A percentile compares a stretch with the other conserved stretches of the same genome.
These are phyloP conservation scores for Ormyrus pomaceus DNA, from an alignment of 2,888 invertebrate species.

Conservation along the genomic window DNA sequence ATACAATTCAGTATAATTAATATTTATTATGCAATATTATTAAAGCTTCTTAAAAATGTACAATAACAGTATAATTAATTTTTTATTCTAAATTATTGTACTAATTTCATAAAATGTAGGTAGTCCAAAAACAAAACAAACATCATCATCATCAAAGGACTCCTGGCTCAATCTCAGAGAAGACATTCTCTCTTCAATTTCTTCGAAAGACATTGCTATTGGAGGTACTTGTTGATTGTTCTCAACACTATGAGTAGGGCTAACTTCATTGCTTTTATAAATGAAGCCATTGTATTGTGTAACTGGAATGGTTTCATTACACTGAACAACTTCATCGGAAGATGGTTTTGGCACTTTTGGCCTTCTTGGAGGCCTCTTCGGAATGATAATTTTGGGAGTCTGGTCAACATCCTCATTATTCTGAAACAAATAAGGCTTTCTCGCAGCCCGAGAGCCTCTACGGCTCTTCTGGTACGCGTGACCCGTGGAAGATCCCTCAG, in stretches of 20 bases:
- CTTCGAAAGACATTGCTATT: neutral
- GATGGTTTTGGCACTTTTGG: conserved; percentile 23
- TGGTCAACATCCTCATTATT: neutral
- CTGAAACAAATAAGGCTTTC: conserved; percentile 9
- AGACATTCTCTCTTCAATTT: conserved; percentile 11
- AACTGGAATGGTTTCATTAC: neutral
- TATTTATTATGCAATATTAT: neutral
- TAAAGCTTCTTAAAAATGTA: neutral
- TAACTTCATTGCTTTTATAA: neutral
- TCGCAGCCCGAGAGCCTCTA: neutral
- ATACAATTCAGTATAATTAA: neutral
- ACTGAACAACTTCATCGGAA: conserved; percentile 3
- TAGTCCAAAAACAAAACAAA: neutral
- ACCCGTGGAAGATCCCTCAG: conserved; percentile 22
- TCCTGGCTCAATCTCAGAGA: conserved; percentile 10
- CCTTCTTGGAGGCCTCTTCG: conserved; percentile 45
- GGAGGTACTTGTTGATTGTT: neutral
- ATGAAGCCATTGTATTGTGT: too few relatives aligned
- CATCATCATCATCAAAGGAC: neutral
- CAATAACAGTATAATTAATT: neutral
- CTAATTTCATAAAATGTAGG: neutral
- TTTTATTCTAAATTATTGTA: neutral
- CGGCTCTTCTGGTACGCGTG: conserved; percentile 1
- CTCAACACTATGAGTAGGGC: neutral
- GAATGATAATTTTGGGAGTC: conserved; percentile 27